Percentiles rank a stretch among this genome's conserved stretches.
These are phyloP conservation scores for Mobula birostris DNA, from an alignment of 2,113 vertebrate species.

Conservation along the genomic window DNA sequence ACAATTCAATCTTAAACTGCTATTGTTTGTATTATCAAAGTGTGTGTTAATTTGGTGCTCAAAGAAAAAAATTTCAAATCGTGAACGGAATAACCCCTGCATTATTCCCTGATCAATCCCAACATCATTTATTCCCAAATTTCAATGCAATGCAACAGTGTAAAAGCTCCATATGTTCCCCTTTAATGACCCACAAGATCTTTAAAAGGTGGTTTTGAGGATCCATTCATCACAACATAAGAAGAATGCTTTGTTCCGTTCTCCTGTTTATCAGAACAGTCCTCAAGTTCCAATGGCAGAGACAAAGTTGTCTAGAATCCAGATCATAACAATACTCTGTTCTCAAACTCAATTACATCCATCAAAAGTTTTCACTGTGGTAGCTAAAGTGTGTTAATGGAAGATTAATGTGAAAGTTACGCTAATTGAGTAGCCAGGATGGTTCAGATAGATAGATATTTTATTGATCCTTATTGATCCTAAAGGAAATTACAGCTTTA, in stretches of 20 bases:
- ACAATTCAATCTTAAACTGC: background rate
- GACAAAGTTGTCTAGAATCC: background rate
- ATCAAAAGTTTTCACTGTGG: background rate
- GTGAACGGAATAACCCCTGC: background rate
- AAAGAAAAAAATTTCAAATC: background rate
- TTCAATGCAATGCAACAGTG: background rate
- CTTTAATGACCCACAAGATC: background rate
- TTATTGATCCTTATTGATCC: too few relatives aligned
- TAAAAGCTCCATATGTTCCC: background rate
- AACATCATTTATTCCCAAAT: background rate
- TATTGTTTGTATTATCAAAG: background rate
- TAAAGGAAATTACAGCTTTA: too few relatives aligned
- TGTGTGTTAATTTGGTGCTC: background rate
- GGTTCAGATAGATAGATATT: background rate
- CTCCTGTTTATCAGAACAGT: background rate
- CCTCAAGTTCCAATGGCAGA: background rate
- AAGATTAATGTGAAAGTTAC: too few relatives aligned
- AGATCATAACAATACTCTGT: background rate
- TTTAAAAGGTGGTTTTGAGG: background rate
- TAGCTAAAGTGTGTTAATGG: background rate
- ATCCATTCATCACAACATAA: background rate
- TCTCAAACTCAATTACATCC: background rate
- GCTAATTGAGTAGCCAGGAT: background rate
- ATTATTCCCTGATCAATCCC: background rate
- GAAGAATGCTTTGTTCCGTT: background rate